Evolutionary conservation across 2,113 vertebrate species (phyloP), one percentile per base, ranked within the genome.

Genomic region (Maccullochella peelii): DNA sequence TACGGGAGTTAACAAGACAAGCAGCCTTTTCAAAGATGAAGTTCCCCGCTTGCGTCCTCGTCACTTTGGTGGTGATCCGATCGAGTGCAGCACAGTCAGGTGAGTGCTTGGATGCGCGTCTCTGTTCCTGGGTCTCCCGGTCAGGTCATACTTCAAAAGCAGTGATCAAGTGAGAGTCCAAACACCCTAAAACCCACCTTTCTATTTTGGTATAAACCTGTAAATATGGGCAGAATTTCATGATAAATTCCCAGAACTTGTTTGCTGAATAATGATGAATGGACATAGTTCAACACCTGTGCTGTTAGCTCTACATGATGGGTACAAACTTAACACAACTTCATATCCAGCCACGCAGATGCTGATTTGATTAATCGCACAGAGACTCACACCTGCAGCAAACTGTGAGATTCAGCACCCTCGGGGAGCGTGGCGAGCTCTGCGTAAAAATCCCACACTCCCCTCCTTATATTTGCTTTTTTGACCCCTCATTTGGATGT

Each of bases 71-170:
- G 77, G 27, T 88, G 82, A 86, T 95, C 85, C 75, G 88, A 71
- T 84, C 83, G 71, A 84, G 92, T 70, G 86, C 92, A 5, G 84
- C 94, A 20, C 95, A 95, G 84, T 94, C 95, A 95, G 95, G 95
- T 95, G 90, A 95, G 94, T 88, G 75, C 12, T 65, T 15, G n/a
- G 79, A 75, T 66, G 69, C 1, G 50, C 38, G 80, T 61, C 33
- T 65, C 23, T 44, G 67, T 11, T 52, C 58, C 36, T 8, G 65
- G n/a, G 59, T 33, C 11, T 55, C 23, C 27, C 4, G 5, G 7
- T 30, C 72, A 59, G 69, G 61, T 75, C 66, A 52, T 44, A 33
- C 52, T 75, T 14, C 1, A 21, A 33, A 62, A 11, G 52, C 40
- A 11, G 10, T 21, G 33, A 38, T 42, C 18, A 70, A 52, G 27